Base-by-base conservation (phyloP, 2,113 vertebrate species). In the Pristiophorus japonicus region DNA sequence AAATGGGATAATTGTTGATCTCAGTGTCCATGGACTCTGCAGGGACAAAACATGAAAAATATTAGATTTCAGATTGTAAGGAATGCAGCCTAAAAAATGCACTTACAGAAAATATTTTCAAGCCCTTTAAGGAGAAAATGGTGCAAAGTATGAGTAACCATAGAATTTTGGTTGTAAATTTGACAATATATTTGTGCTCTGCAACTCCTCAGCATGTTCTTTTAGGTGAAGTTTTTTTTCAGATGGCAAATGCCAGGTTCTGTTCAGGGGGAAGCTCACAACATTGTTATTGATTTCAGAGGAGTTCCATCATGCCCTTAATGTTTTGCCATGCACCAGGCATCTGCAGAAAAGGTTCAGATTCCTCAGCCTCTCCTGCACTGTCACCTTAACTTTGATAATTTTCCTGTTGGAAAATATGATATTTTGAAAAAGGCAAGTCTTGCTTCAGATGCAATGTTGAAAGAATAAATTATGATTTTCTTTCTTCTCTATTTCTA, bases 401-500 rank as follows among this genome's bases (percentile, higher is more conserved):
- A 34, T 62, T 91, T 91, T 91, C 59, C 12, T 62, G 0, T n/a
- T 62, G 12, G 55, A 91, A 63, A 62, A 91, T n/a, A 3, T 34
- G 30, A 16, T 62, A n/a, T 91, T 91, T 91, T 91, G 34, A 91
- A 91, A 91, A 91, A n/a, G 51, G n/a, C 34, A 62, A 59, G 51
- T 59, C 12, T 63, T 14, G 0, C 27, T 62, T 63, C 16, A 38
- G 20, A 42, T 92, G 3, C 34, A n/a, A n/a, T n/a, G n/a, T n/a
- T 42, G 88, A 92, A 55, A 92, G 34, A 92, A 91, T 91, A 70
- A 70, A 27, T 30, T 27, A n/a, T 63, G n/a, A n/a, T n/a, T n/a
- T 38, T 22, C 38, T 63, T 38, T 38, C 75, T 38, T 38, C 16
- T 18, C 5, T 63, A 38, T 59, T 63, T 63, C n/a, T 20, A 63